These are phyloP conservation scores for Montipora capricornis DNA, from an alignment of 64 coral and sea anemone species.

Conservation along the genomic window DNA sequence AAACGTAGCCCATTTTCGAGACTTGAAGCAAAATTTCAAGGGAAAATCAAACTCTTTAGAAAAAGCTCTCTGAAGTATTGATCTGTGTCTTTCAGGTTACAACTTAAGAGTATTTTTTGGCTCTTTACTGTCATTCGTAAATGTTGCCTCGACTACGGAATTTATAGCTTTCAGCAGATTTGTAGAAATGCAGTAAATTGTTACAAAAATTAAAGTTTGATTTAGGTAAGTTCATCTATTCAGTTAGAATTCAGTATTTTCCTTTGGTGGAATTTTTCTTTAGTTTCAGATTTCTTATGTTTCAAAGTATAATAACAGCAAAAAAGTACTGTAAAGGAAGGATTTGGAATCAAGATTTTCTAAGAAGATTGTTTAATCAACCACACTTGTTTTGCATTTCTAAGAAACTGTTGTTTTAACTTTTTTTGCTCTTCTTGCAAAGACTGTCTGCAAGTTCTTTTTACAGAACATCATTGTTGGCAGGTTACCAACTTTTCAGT, in stretches of 20 bases:
- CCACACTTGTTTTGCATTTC: background rate
- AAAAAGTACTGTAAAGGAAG: background rate
- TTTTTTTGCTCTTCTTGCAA: background rate
- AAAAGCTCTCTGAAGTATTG: background rate
- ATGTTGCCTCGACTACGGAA: too few species aligned
- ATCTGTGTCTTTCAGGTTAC: background rate
- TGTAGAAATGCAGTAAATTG: too few species aligned
- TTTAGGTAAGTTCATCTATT: too few species aligned
- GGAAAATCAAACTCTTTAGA: background rate
- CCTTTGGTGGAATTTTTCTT: background rate
- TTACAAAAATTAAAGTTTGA: too few species aligned
- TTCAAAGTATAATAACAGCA: background rate
- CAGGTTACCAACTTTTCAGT: too few species aligned
- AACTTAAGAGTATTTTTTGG: background rate
- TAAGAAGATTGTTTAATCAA: background rate
- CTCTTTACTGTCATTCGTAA: background rate
- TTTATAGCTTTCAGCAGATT: too few species aligned
- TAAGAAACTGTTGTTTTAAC: background rate
- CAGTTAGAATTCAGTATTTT: too few species aligned
- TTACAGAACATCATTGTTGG: background rate
- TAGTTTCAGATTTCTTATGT: background rate
- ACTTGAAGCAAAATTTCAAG: background rate
- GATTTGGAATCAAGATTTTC: background rate
- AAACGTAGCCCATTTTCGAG: background rate
- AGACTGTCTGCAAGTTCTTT: background rate